phyloP scores from a whole-genome alignment of 1,140 invertebrate species.

The Mizuhopecten yessoensis region DNA sequence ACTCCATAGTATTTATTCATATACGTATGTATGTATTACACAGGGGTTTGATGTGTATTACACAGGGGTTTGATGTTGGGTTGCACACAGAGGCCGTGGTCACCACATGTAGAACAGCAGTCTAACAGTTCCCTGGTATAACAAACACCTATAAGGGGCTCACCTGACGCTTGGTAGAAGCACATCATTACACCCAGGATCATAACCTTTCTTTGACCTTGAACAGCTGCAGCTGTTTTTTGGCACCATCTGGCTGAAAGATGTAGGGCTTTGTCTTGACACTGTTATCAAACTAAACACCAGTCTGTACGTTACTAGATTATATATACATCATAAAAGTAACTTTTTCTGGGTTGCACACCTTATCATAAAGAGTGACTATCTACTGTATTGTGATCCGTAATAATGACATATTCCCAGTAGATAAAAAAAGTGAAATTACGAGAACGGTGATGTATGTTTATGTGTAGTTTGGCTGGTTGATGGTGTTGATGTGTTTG shows the following conservation, averaged over 20 bases:
- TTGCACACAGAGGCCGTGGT: background rate
- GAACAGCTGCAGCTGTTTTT: conserved; percentile 30
- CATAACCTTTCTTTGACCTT: conserved; percentile 20
- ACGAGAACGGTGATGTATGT: background rate
- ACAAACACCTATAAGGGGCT: background rate
- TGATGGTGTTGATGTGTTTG: background rate
- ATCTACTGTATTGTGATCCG: background rate
- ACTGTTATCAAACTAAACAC: conserved; percentile 11
- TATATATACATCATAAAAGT: background rate
- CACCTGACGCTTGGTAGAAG: background rate
- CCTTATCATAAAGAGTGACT: background rate
- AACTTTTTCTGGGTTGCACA: background rate
- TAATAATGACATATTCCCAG: background rate
- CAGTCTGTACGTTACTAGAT: background rate
- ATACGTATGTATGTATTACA: too few species aligned
- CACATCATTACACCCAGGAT: background rate
- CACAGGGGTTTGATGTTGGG: background rate
- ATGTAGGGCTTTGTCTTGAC: background rate
- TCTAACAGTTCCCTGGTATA: background rate
- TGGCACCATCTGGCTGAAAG: conserved; percentile 21
- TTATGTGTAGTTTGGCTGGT: background rate
- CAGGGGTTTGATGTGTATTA: background rate
- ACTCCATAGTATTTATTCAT: too few species aligned
- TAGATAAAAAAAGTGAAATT: background rate
- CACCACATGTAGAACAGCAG: background rate